phyloP scores from a whole-genome alignment of 2,113 vertebrate genomes.

The Thunnus thynnus region DNA sequence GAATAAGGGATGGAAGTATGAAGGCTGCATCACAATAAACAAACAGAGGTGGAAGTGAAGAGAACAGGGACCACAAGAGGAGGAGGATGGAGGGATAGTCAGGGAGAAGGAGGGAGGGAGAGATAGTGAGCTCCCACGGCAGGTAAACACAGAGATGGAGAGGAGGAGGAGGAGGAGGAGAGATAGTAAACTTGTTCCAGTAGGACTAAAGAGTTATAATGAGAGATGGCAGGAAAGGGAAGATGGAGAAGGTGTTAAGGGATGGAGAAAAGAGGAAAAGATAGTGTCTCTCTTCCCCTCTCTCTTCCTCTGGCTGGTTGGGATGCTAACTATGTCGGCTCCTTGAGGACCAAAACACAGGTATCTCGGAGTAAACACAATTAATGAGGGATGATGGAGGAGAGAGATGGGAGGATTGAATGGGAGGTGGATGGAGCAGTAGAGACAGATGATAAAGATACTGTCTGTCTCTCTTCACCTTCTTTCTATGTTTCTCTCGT shows the following conservation, averaged over 20 bases:
- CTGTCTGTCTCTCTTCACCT: not conserved
- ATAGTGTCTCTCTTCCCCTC: constrained; percentile 5
- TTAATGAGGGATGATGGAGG: constrained; percentile 50
- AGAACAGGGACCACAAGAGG: constrained; percentile 35
- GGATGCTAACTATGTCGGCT: constrained; percentile 48
- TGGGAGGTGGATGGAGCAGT: not conserved
- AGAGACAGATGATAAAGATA: not conserved
- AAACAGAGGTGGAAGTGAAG: constrained; percentile 37
- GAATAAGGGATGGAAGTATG: constrained; percentile 16
- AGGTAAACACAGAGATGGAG: constrained; percentile 52
- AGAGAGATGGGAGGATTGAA: not conserved
- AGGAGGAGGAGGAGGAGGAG: constrained; percentile 2
- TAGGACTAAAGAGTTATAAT: constrained; percentile 49
- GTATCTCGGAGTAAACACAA: constrained; percentile 41
- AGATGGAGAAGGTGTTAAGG: constrained; percentile 35
- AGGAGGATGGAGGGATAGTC: constrained; percentile 20
- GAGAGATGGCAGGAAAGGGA: constrained; percentile 34
- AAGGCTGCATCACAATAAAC: constrained; percentile 45
- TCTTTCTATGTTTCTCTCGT: not conserved
- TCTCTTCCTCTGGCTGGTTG: constrained; percentile 31
- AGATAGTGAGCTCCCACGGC: constrained; percentile 48
- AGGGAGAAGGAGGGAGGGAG: constrained; percentile 5
- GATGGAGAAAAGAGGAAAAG: constrained; percentile 37
- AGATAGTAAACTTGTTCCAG: constrained; percentile 54
- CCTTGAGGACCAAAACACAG: constrained; percentile 51